phyloP scores from a whole-genome alignment of 2,113 vertebrate genomes.

The Sylvietta virens region DNA sequence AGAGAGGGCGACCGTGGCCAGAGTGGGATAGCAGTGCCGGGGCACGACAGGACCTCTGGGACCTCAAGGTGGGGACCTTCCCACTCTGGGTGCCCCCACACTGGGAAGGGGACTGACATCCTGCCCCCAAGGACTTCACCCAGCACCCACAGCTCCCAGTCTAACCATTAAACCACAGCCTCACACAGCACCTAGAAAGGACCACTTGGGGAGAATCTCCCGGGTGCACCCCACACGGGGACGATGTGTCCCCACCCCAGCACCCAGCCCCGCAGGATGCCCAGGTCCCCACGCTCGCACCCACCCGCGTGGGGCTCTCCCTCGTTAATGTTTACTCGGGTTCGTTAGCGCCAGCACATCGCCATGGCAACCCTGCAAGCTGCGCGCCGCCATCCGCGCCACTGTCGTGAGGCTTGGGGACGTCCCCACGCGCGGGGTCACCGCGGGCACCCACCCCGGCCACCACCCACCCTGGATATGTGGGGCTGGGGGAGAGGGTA shows the following conservation, averaged over 20 bases:
- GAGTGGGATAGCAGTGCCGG: accelerated
- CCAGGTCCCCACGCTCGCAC: not conserved
- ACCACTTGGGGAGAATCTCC: not conserved
- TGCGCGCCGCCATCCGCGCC: slow-evolving; percentile 10
- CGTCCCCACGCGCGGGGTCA: not conserved
- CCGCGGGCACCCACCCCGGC: not conserved
- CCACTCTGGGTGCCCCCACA: not conserved
- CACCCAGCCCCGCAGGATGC: not conserved
- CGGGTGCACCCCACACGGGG: accelerated
- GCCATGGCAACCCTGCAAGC: slow-evolving; percentile 55
- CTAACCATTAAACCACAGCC: not conserved
- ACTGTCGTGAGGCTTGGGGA: not conserved
- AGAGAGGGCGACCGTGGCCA: accelerated
- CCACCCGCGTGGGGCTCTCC: slow-evolving; percentile 12
- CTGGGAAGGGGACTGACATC: not conserved
- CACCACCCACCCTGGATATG: accelerated
- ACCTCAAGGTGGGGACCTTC: not conserved
- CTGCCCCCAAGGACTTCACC: not conserved
- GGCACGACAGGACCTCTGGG: not conserved
- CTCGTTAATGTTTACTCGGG: slow-evolving; percentile 56
- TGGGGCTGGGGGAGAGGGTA: not conserved
- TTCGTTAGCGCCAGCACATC: slow-evolving; percentile 46
- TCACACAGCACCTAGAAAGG: accelerated
- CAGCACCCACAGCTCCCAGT: not conserved
- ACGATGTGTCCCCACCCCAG: not conserved